Conservation (phyloP, 2,113 vertebrate species). For the Pleuronectes platessa region DNA sequence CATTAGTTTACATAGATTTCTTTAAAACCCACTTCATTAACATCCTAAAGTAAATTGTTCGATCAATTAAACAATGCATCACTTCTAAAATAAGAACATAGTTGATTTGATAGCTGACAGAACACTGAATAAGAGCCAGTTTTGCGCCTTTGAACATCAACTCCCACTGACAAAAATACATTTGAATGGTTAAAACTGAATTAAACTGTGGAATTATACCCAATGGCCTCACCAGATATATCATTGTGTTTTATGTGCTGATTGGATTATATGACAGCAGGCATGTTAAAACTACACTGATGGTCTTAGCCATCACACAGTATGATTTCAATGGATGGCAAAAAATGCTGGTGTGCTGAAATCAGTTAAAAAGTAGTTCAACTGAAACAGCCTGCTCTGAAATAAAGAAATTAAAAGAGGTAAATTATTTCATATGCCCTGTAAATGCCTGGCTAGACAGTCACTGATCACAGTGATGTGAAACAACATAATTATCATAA, state of each 20-base stretch:
- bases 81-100: constrained; percentile 11
- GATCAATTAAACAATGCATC: neutral
- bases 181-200: constrained; percentile 43
- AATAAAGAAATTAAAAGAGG: neutral
- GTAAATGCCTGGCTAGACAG: neutral
- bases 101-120: constrained; percentile 25
- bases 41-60: neutral
- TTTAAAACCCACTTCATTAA: constrained; percentile 6
- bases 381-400: neutral
- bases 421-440: neutral
- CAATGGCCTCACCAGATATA: constrained; percentile 14
- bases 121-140: constrained; percentile 12
- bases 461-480: neutral
- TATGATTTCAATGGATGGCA: constrained; percentile 1
- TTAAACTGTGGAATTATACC: constrained; percentile 25
- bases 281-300: constrained; percentile 26
- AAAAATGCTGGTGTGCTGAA: neutral
- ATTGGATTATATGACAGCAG: constrained; percentile 40
- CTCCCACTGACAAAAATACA: constrained; percentile 18
- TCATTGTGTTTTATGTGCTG: constrained; percentile 46
- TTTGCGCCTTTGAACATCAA: constrained; percentile 33
- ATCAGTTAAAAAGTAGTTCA: constrained; percentile 5
- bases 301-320: neutral
- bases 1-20: constrained; percentile 13
- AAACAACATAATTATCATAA: neutral